These are phyloP conservation scores for Drosophila novamexicana DNA, from an alignment of 1,140 invertebrate species.

Conservation along the genomic window DNA sequence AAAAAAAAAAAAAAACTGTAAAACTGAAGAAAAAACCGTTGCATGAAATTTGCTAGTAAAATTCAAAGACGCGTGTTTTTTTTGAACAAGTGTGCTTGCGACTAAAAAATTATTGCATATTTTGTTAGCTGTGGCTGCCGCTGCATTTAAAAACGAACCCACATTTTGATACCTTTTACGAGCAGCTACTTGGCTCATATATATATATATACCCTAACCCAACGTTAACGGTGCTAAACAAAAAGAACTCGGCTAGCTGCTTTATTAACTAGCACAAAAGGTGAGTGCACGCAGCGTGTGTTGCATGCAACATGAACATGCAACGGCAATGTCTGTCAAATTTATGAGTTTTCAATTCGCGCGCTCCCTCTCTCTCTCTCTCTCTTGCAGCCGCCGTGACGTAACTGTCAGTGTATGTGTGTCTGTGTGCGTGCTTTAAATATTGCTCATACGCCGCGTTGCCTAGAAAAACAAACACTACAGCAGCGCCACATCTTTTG, in stretches of 20 bases:
- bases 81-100: neutral
- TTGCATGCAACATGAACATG: slow-evolving; percentile 33
- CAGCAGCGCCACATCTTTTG: slow-evolving; percentile 2
- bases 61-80: slow-evolving; percentile 6
- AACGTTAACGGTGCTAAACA: slow-evolving; percentile 17
- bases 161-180: slow-evolving; percentile 47
- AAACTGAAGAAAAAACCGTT: slow-evolving; percentile 4
- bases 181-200: slow-evolving; percentile 9
- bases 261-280: slow-evolving; percentile 58
- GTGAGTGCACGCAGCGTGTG: slow-evolving; percentile 66
- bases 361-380: slow-evolving; percentile 3
- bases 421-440: slow-evolving; percentile 18
- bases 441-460: slow-evolving; percentile 76
- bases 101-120: neutral
- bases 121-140: neutral
- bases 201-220: slow-evolving; percentile 10
- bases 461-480: slow-evolving; percentile 48
- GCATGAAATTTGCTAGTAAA: slow-evolving; percentile 9
- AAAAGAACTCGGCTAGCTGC: slow-evolving; percentile 14
- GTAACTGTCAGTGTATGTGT: slow-evolving; percentile 51
- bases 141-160: slow-evolving; percentile 47
- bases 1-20: slow-evolving; percentile 22
- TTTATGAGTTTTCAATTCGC: slow-evolving; percentile 34
- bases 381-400: slow-evolving; percentile 49
- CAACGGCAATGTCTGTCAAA: slow-evolving; percentile 19